These are phyloP conservation scores for Oreochromis mossambicus DNA, from an alignment of 2,797 vertebrate genomes.

Conservation along the genomic window DNA sequence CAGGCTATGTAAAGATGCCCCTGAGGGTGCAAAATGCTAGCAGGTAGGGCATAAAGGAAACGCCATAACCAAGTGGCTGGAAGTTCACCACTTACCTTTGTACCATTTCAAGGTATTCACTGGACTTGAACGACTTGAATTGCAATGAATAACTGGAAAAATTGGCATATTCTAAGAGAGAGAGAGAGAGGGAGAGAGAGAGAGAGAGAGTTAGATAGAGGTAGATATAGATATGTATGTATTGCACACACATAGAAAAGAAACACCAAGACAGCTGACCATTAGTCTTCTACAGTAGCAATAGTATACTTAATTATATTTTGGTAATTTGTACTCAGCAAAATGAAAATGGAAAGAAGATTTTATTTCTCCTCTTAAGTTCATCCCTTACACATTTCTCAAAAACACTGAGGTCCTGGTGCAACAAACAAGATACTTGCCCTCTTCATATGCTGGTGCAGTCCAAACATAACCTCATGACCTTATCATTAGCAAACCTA, in stretches of 20 bases:
- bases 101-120: no score
- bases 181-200: not conserved
- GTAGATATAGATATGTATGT: not conserved
- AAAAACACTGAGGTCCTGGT: not conserved
- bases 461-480: not conserved
- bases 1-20: not conserved
- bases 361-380: not conserved
- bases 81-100: not conserved
- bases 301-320: not conserved
- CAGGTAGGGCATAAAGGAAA: not conserved
- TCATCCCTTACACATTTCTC: not conserved
- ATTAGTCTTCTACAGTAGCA: not conserved
- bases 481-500: slow-evolving; percentile 7
- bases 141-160: not conserved
- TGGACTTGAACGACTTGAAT: not conserved
- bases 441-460: not conserved
- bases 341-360: not conserved
- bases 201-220: not conserved
- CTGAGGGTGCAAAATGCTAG: not conserved
- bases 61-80: not conserved
- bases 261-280: not conserved
- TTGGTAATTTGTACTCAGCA: not conserved
- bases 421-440: not conserved
- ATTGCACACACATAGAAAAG: not conserved
- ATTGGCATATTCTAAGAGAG: fast-evolving